Evolutionary conservation across 2,888 invertebrate species (phyloP), one percentile per base, ranked within the genome.

Genomic region (Eudemis profundana): DNA sequence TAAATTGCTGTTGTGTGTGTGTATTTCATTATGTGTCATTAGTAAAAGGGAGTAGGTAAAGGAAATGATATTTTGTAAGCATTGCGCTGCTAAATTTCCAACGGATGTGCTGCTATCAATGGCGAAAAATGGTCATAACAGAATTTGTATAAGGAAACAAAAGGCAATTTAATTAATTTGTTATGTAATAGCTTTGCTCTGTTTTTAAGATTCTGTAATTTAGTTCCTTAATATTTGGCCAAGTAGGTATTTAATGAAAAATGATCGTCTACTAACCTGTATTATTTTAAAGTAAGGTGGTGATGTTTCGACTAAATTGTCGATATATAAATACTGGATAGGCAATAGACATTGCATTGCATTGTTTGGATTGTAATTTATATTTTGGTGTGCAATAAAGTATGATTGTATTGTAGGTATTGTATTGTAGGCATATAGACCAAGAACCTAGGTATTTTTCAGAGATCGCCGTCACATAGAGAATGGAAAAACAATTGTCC

Each of bases 101-200:
- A 54, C 40, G 27, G 54, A 54, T 54, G 54, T 27, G 8, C 10
- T 12, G 10, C 19, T n/a, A 38, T 23, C 38, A 19, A 38, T 53
- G 2, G 4, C 50, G 17, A 51, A 51, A 12, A 33, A 19, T 27
- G 7, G 4, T 27, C 27, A 27, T 27, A 27, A 27, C 27, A 27
- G 23, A 40, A 27, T 27, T 36, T 15, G 17, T 40, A 15, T 54
- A 15, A 54, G 54, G 54, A 54, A 54, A 54, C 21, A 40, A 8
- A 51, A 36, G 36, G 4, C n/a, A 53, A 40, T 38, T 21, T 2
- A 38, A 38, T 4, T 10, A 23, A 40, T 8, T 2, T 53, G 15
- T 4, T 17, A 14, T 15, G 14, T 14, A 23, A 14, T 15, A 38
- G 8, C 8, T 12, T 15, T 12, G 12, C 10, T 8, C 2, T n/a